Base-by-base conservation (phyloP, 2,113 vertebrate species). In the Choloepus hoffmanni region DNA sequence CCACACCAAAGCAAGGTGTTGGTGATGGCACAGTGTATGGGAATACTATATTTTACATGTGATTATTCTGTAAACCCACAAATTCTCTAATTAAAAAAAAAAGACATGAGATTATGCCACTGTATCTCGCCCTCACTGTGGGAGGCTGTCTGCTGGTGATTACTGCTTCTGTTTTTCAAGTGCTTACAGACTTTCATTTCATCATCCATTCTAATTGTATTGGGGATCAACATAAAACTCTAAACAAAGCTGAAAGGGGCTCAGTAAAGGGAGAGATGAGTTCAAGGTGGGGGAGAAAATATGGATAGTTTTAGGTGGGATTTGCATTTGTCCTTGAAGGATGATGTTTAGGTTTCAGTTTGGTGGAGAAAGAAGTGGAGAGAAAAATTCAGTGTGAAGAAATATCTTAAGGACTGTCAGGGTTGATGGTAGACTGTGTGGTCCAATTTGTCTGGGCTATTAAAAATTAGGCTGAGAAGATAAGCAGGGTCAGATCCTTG, bases 191-290 rank as follows among this genome's bases (percentile, higher is more conserved):
- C 30, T 36, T 89, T 3, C 78, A 21, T 85, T 70, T 95, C 83
- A 63, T 58, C 76, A 81, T 40, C 33, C 33, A 43, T 58, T 53
- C 50, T 85, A 70, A 40, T 94, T 95, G 68, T 92, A 28, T 74
- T 68, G 68, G 16, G 15, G 19, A 23, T 85, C 68, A 67, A 62
- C 60, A 85, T 36, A 85, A 72, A 88, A 94, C 11, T 63, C 62
- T 16, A 94, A 67, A 36, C 24, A 86, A 84, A 90, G 13, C 13
- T 33, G 79, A 76, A 23, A 50, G 6, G 19, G n/a, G 8, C 48
- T 78, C n/a, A 79, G 13, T 50, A 48, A 92, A 76, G 9, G 40
- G 40, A 95, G 11, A 76, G 5, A 53, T 58, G 48, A 63, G 33
- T 90, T 58, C 18, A 50, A 48, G 10, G 55, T 12, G 36, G 40